Conservation (phyloP, 1,140 invertebrate species). For the Bradynema listronoti region DNA sequence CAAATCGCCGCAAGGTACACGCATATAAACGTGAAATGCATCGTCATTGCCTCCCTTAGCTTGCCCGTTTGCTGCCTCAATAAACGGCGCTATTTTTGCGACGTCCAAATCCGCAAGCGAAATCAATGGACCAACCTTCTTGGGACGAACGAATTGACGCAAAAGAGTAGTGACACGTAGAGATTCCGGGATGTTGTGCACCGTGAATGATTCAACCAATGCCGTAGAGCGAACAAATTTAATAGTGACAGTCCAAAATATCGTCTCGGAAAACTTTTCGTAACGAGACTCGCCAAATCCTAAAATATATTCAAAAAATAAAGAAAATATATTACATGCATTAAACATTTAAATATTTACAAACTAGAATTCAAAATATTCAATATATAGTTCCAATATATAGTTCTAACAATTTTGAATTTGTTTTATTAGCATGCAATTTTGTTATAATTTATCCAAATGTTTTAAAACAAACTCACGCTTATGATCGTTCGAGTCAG, state of each 20-base stretch:
- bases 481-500: no score
- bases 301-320: slow-evolving; percentile 14
- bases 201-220: slow-evolving; percentile 15
- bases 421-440: no score
- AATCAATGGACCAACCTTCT: slow-evolving; percentile 22
- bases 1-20: slow-evolving; percentile 5
- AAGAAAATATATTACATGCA: background rate
- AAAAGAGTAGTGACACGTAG: slow-evolving; percentile 26
- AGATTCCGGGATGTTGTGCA: slow-evolving; percentile 33
- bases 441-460: no score
- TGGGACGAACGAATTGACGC: slow-evolving; percentile 30
- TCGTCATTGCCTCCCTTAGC: no score
- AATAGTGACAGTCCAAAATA: slow-evolving; percentile 30
- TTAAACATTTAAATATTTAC: no score
- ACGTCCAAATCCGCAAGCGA: slow-evolving; percentile 22
- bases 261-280: slow-evolving; percentile 30
- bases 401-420: no score
- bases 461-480: no score
- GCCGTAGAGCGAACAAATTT: slow-evolving; percentile 22
- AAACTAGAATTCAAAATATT: no score
- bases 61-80: slow-evolving; percentile 16
- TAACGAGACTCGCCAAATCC: slow-evolving; percentile 18
- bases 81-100: slow-evolving; percentile 22
- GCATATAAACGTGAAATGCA: slow-evolving; percentile 20
- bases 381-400: no score